These are phyloP conservation scores for Eugnorisma glareosa DNA, from an alignment of 2,888 invertebrate genomes.

Conservation along the genomic window DNA sequence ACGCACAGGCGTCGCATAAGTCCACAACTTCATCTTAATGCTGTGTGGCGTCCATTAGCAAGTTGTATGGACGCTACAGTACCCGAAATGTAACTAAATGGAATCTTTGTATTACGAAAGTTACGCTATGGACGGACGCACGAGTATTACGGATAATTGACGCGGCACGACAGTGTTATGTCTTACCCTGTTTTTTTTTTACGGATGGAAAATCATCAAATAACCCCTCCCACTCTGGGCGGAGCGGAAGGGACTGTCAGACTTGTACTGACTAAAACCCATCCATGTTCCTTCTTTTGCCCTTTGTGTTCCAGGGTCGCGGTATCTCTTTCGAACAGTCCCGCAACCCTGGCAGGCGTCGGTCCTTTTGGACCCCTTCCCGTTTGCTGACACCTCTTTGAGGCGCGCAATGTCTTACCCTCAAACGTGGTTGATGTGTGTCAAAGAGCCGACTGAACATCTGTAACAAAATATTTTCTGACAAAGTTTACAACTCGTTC, in stretches of 20 bases:
- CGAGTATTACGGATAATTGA: conserved; percentile 1
- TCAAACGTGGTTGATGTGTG: neutral
- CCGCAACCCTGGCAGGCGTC: too few relatives aligned
- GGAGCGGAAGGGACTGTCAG: too few relatives aligned
- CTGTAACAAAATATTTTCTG: neutral
- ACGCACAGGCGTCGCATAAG: conserved; percentile 73
- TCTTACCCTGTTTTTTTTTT: too few relatives aligned
- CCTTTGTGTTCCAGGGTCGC: too few relatives aligned
- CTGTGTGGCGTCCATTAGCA: conserved; percentile 82
- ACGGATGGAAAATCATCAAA: too few relatives aligned
- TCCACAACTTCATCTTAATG: conserved; percentile 79
- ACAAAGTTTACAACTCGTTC: neutral
- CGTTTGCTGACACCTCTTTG: too few relatives aligned
- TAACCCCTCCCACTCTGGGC: too few relatives aligned
- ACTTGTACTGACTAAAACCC: too few relatives aligned
- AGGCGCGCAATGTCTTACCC: neutral
- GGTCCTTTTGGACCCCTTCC: too few relatives aligned
- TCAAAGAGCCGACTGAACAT: neutral
- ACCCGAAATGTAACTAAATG: conserved; percentile 38
- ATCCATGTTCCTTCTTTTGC: too few relatives aligned
- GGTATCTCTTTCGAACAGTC: too few relatives aligned
- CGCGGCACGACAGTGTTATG: neutral
- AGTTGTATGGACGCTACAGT: conserved; percentile 70
- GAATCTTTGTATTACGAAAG: conserved; percentile 42
- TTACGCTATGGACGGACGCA: neutral